Evolutionary conservation across 92 coral and sea anemone species (phyloP).

Genomic region (Paramuricea clavata): DNA sequence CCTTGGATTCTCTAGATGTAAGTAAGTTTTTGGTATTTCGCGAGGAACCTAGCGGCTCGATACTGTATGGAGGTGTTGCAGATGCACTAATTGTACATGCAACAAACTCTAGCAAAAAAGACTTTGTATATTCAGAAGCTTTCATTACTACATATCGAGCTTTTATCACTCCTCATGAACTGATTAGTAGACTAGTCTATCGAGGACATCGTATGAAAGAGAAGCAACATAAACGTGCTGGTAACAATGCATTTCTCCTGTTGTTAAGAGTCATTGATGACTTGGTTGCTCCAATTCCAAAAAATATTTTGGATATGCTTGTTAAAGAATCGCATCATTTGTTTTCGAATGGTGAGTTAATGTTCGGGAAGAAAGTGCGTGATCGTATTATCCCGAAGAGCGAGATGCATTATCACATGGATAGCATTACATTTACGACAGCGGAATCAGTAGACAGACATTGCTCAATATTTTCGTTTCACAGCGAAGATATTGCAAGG

Average conservation of each 20-base stretch:
- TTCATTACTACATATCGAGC: constrained; percentile 95
- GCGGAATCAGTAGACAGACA: constrained; percentile 42
- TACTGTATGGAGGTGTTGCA: constrained; percentile 95
- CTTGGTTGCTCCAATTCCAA: constrained; percentile 90
- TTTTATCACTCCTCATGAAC: constrained; percentile 81
- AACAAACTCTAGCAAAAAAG: constrained; percentile 85
- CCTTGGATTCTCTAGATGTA: constrained; percentile 96
- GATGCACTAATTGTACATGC: constrained; percentile 98
- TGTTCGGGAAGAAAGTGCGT: constrained; percentile 84
- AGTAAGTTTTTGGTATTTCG: constrained; percentile 89
- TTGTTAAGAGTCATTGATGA: constrained; percentile 93
- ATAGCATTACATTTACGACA: constrained; percentile 71
- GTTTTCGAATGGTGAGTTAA: constrained; percentile 89
- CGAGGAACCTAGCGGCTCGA: constrained; percentile 75
- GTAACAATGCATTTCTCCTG: constrained; percentile 92
- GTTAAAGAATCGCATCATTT: constrained; percentile 92
- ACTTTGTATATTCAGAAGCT: constrained; percentile 93
- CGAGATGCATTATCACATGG: constrained; percentile 82
- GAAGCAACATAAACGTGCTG: constrained; percentile 93
- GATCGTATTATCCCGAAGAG: constrained; percentile 95
- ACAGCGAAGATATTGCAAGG: constrained; percentile 87
- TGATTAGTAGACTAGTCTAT: constrained; percentile 86
- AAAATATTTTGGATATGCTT: constrained; percentile 89
- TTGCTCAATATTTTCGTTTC: constrained; percentile 83
- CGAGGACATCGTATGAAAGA: constrained; percentile 95